Percentiles rank a stretch among this genome's conserved stretches.
Conservation (phyloP, 2,797 vertebrate species). For the Brachyrhaphis roseni region DNA sequence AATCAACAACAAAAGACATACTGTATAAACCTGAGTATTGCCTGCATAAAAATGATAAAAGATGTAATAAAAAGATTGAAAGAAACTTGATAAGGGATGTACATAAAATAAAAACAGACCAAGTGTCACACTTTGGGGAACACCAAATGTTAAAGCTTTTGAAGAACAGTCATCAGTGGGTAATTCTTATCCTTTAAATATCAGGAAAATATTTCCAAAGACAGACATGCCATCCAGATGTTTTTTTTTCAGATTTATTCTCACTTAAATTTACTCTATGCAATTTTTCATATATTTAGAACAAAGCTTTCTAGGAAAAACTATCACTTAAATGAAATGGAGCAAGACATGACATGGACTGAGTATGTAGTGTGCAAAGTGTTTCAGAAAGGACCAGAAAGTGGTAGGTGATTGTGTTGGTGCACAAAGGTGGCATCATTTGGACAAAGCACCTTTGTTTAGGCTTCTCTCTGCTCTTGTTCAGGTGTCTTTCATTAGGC, state of each 20-base stretch:
- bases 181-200: not conserved
- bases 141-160: not conserved
- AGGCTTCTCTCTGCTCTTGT: conserved; percentile 81
- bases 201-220: not conserved
- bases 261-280: not conserved
- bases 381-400: conserved; percentile 55
- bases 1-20: not conserved
- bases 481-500: conserved; percentile 92
- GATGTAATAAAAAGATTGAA: not conserved
- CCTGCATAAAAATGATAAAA: not conserved
- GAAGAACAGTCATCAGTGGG: not conserved
- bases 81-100: not conserved
- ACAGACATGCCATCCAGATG: not conserved
- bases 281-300: not conserved
- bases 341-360: conserved; percentile 35
- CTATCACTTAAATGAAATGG: not conserved
- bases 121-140: not conserved
- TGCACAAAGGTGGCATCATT: conserved; percentile 75
- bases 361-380: conserved; percentile 32
- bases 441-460: conserved; percentile 88
- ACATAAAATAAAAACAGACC: not conserved
- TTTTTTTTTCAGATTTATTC: not conserved
- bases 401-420: conserved; percentile 54
- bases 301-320: not conserved
- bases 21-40: not conserved